These are phyloP conservation scores for Lithophane semibrunnea DNA, from an alignment of 2,888 invertebrate species.

Conservation along the genomic window DNA sequence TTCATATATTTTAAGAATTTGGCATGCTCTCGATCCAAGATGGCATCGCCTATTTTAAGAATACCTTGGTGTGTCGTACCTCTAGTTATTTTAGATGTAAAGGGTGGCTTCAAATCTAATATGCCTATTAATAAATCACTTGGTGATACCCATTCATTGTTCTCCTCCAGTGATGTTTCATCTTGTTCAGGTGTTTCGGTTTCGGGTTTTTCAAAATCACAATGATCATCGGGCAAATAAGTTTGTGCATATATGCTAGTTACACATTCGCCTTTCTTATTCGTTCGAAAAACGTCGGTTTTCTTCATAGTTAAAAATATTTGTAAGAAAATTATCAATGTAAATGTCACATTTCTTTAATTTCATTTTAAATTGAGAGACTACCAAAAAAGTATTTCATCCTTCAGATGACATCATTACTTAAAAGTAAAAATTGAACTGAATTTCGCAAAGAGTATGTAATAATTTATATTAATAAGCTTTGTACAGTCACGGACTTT, in stretches of 20 bases:
- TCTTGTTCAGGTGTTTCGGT: slow-evolving; percentile 24
- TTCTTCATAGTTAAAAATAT: slow-evolving; percentile 69
- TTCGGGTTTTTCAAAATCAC: slow-evolving; percentile 62
- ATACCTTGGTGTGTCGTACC: slow-evolving; percentile 85
- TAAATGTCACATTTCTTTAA: slow-evolving; percentile 43
- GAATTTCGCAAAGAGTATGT: neutral
- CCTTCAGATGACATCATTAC: neutral
- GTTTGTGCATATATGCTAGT: slow-evolving; percentile 83
- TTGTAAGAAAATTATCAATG: slow-evolving; percentile 24
- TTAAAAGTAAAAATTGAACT: neutral
- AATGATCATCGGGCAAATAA: slow-evolving; percentile 77
- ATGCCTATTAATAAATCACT: slow-evolving; percentile 84
- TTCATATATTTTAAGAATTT: slow-evolving; percentile 73
- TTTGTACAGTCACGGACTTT: no score
- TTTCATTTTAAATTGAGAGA: slow-evolving; percentile 28
- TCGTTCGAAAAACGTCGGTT: slow-evolving; percentile 70
- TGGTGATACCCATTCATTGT: slow-evolving; percentile 83
- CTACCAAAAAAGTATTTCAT: slow-evolving; percentile 6
- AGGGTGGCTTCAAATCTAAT: slow-evolving; percentile 82
- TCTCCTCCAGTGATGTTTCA: neutral
- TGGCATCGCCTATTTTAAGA: slow-evolving; percentile 79
- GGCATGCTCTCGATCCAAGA: slow-evolving; percentile 75
- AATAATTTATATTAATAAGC: no score
- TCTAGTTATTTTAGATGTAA: slow-evolving; percentile 86
- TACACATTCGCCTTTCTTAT: slow-evolving; percentile 74